Evolutionary conservation across 2,797 vertebrate species (phyloP).

Genomic region (Rhabdophis nuchalis): DNA sequence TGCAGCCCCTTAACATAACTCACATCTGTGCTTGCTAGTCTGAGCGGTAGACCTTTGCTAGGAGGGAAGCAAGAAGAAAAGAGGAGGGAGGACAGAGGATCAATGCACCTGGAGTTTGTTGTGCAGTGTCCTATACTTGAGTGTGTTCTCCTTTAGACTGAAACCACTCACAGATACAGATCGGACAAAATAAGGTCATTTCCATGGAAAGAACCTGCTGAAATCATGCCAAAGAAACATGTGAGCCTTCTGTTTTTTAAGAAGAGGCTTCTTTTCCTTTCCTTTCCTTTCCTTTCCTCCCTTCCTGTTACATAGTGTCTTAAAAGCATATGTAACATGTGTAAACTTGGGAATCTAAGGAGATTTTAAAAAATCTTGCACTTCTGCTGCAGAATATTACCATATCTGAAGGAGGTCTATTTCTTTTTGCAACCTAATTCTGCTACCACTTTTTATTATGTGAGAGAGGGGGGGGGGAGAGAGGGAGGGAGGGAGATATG

Average conservation of each 20-base stretch:
- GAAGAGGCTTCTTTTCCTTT: background rate
- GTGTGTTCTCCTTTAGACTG: no score
- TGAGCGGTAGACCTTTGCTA: background rate
- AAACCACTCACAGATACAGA: background rate
- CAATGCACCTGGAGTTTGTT: background rate
- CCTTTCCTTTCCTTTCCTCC: background rate
- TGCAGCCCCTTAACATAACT: background rate
- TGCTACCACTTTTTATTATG: background rate
- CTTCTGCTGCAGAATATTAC: background rate
- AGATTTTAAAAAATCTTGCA: background rate
- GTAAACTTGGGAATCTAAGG: background rate
- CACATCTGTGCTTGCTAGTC: background rate
- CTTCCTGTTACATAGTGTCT: background rate
- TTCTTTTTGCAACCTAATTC: background rate
- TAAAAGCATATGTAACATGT: background rate
- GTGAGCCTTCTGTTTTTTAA: background rate
- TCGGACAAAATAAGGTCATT: background rate
- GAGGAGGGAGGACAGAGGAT: fast-evolving
- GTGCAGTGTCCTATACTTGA: fast-evolving
- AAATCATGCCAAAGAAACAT: background rate
- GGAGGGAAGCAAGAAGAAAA: fast-evolving
- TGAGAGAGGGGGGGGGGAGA: no score
- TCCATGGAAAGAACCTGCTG: background rate
- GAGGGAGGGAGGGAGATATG: fast-evolving
- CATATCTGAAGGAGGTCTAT: background rate